Conservation (phyloP, 2,888 invertebrate genomes). For the Pandemis corylana region DNA sequence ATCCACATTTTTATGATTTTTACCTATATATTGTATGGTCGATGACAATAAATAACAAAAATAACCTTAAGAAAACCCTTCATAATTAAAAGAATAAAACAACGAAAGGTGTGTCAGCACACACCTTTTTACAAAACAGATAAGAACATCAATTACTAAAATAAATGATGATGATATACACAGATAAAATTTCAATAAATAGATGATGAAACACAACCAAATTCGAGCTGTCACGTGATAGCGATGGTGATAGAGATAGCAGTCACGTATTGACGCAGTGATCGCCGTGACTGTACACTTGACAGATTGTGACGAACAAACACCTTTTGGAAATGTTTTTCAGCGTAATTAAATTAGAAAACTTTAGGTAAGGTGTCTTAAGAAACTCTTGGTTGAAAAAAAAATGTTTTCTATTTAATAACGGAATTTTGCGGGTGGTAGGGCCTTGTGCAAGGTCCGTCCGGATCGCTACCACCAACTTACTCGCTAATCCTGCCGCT, state of each 20-base stretch:
- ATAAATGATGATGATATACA: not conserved
- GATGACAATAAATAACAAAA: not conserved
- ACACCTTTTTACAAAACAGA: not conserved
- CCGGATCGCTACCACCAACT: too few species aligned
- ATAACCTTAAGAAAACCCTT: not conserved
- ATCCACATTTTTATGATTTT: too few species aligned
- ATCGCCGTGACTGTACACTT: slow-evolving; percentile 51
- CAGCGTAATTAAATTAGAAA: slow-evolving; percentile 12
- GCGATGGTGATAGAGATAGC: slow-evolving; percentile 40
- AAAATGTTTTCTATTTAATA: too few species aligned
- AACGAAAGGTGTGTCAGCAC: not conserved
- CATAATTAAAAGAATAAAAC: not conserved
- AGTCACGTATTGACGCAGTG: slow-evolving; percentile 31
- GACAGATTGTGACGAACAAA: slow-evolving; percentile 45
- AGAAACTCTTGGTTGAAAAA: too few species aligned
- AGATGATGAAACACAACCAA: not conserved
- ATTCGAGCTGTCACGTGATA: slow-evolving; percentile 28
- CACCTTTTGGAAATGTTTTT: slow-evolving; percentile 26
- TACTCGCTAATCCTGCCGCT: too few species aligned
- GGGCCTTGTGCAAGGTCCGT: too few species aligned
- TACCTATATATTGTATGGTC: too few species aligned
- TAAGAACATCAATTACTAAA: not conserved
- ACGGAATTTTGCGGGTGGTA: too few species aligned
- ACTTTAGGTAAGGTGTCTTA: not conserved
- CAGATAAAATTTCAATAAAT: slow-evolving; percentile 2